Conservation (phyloP, 2,113 vertebrate genomes). For the Trichomycterus rosablanca region DNA sequence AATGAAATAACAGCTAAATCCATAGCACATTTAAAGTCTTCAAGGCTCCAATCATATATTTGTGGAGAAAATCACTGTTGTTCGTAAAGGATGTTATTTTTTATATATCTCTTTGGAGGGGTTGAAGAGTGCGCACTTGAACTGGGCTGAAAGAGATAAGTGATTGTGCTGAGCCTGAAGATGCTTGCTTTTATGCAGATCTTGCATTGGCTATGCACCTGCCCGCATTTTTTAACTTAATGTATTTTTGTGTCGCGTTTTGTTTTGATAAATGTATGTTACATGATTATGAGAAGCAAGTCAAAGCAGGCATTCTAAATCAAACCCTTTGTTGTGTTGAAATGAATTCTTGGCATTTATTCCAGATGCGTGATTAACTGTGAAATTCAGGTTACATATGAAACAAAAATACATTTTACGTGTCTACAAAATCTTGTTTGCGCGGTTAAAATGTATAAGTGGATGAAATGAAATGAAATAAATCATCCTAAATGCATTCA, state of each 20-base stretch:
- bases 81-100: conserved; percentile 46
- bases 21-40: conserved; percentile 47
- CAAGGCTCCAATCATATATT: conserved; percentile 35
- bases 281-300: conserved; percentile 21
- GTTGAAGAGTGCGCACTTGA: conserved; percentile 27
- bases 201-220: conserved; percentile 63
- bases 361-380: conserved; percentile 22
- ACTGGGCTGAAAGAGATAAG: conserved; percentile 24
- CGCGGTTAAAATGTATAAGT: background rate
- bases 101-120: conserved; percentile 27
- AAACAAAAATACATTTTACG: background rate
- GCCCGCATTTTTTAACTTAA: conserved; percentile 59
- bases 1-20: conserved; percentile 54
- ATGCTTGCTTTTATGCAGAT: conserved; percentile 34
- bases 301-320: conserved; percentile 29
- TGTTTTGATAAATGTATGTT: conserved; percentile 34
- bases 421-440: conserved; percentile 10
- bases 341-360: conserved; percentile 34
- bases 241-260: conserved; percentile 32
- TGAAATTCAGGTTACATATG: conserved; percentile 3
- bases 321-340: conserved; percentile 26
- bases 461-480: conserved; percentile 2
- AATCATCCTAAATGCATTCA: conserved; percentile 6
- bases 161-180: conserved; percentile 22
- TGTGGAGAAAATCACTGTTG: conserved; percentile 48